Conservation (phyloP, 2,888 invertebrate genomes). For the Labia minor region DNA sequence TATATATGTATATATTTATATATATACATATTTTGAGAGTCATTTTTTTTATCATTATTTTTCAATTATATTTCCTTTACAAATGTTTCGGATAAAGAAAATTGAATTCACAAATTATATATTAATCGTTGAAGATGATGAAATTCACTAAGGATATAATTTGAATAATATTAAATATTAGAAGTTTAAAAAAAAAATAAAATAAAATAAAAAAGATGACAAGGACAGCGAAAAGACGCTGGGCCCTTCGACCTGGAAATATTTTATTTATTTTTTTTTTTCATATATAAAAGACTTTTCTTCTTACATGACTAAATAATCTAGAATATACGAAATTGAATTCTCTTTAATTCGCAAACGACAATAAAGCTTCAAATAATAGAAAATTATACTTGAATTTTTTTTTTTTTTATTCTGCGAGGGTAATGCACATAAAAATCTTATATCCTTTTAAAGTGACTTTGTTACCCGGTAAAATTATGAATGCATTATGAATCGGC, state of each 20-base stretch:
- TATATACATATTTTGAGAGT: neutral
- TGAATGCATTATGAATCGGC: slow-evolving; percentile 2
- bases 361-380: neutral
- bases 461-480: neutral
- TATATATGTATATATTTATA: neutral
- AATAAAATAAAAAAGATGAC: neutral
- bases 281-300: neutral
- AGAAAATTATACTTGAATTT: neutral
- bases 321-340: slow-evolving; percentile 24
- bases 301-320: slow-evolving; percentile 23
- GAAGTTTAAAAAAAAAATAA: neutral
- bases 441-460: neutral
- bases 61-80: neutral
- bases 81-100: neutral
- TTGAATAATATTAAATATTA: neutral
- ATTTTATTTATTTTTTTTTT: too few species aligned
- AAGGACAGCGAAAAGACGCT: neutral
- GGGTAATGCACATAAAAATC: neutral
- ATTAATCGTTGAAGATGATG: neutral
- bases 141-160: neutral
- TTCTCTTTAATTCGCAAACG: slow-evolving; percentile 22
- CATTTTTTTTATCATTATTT: too few species aligned
- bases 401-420: neutral
- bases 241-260: neutral
- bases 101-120: neutral